Evolutionary conservation across 2,888 invertebrate genomes (phyloP).

Genomic region (Drosophila mayaguana): DNA sequence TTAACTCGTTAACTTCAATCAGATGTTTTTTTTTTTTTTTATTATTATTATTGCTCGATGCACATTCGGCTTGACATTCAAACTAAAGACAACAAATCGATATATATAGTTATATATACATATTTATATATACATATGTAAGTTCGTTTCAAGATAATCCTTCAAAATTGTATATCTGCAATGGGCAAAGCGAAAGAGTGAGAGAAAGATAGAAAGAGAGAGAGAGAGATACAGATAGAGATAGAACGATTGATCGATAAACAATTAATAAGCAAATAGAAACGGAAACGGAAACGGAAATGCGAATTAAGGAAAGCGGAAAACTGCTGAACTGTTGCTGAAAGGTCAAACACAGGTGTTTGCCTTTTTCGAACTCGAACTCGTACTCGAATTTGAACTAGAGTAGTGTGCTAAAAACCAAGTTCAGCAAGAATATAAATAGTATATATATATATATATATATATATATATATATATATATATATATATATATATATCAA

Average conservation of each 20-base stretch:
- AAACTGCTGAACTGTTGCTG: background rate
- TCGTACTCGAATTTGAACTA: background rate
- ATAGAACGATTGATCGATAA: constrained; percentile 22
- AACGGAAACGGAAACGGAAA: constrained; percentile 50
- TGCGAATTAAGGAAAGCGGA: background rate
- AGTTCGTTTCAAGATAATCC: constrained; percentile 55
- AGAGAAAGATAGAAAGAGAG: constrained; percentile 10
- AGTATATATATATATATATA: background rate
- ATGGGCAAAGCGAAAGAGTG: constrained; percentile 7
- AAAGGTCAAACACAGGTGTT: constrained; percentile 35
- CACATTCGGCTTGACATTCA: constrained; percentile 15
- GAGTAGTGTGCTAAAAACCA: background rate
- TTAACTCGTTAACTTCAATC: constrained; percentile 4
- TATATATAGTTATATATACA: background rate
- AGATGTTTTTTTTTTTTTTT: background rate
- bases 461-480: background rate
- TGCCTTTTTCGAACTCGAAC: constrained; percentile 18
- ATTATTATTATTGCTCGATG: background rate
- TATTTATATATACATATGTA: background rate
- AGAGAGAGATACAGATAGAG: constrained; percentile 6
- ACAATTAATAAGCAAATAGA: background rate
- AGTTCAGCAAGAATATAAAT: constrained; percentile 1
- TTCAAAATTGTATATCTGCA: constrained; percentile 76
- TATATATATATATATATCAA: background rate
- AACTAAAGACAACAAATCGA: background rate